phyloP scores from a whole-genome alignment of 2,888 invertebrate genomes.

The Lithophane leautieri region DNA sequence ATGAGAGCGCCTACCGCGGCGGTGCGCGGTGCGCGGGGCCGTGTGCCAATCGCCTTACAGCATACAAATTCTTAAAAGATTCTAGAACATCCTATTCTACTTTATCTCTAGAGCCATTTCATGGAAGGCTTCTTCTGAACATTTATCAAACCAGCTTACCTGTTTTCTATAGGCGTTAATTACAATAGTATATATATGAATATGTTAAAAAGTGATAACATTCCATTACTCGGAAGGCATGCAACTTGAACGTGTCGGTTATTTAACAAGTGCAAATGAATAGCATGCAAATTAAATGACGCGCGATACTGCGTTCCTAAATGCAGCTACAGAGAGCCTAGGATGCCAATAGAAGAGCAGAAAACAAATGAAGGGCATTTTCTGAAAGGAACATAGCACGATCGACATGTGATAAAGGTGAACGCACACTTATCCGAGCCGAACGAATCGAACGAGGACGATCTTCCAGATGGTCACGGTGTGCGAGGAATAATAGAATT shows the following conservation, averaged over 20 bases:
- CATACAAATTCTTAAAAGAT: neutral
- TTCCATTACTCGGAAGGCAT: constrained; percentile 25
- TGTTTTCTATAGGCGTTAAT: constrained; percentile 23
- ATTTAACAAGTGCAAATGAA: constrained; percentile 19
- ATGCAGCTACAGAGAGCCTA: constrained; percentile 4
- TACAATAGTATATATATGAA: neutral
- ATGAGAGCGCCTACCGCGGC: no score
- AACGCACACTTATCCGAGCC: no score
- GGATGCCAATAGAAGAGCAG: neutral
- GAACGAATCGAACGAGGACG: no score
- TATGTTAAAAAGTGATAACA: constrained; percentile 21
- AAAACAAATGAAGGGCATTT: constrained; percentile 16
- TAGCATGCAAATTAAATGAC: constrained; percentile 31
- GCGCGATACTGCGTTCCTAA: neutral
- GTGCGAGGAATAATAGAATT: no score
- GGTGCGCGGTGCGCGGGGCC: no score
- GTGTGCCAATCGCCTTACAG: no score
- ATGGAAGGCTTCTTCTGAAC: neutral
- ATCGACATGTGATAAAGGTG: neutral
- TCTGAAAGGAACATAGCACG: neutral
- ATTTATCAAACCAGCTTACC: constrained; percentile 31
- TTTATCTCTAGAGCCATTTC: neutral
- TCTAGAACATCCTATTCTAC: neutral
- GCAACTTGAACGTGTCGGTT: constrained; percentile 25
- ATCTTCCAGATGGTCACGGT: no score